Base-by-base conservation (phyloP, 2,797 vertebrate genomes). In the Sebastes variabilis region DNA sequence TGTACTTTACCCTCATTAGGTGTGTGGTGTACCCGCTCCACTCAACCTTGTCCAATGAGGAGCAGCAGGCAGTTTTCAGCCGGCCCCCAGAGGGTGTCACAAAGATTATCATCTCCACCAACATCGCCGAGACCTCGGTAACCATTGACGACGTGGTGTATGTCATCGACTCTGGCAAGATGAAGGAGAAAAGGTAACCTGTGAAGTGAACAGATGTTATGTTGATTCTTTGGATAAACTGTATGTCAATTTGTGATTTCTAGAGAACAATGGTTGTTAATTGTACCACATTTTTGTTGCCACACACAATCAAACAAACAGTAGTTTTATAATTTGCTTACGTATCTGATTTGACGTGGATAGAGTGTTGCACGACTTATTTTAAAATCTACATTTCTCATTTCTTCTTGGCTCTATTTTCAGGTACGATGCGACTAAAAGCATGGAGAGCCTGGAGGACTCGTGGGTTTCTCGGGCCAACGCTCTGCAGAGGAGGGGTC, bases 401-500 rank as follows among this genome's bases (percentile, higher is more conserved):
- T n/a, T 49, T 0, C 46, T 49, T 10, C 2, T 60, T 8, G 13
- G 2, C 32, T 54, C 11, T 10, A 20, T 55, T 69, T 58, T 55
- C 76, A 99, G 98, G 76, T 99, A 98, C 0, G 99, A 99, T 79
- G 97, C 98, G 4, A 92, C 97, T 82, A 99, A 98, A 92, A 97
- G 98, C 91, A 99, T 99, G 98, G 99, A 99, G 92, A 99, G 98
- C 89, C 94, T 99, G 87, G 99, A 99, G 93, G 98, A 99, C 64
- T 96, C 96, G 0, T 99, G 97, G 94, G 97, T 98, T 60, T 99
- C 99, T 60, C 96, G 96, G 78, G 99, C 98, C 81, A 99, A 96
- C 0, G 97, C 98, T 3, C 90, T 99, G 87, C 99, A 99, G 91
- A 97, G 99, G 87, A 97, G 94, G 88, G 99, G 99, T 3, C 93